Percentiles rank a stretch among this genome's conserved stretches.
These are phyloP conservation scores for Physeter macrocephalus DNA, from an alignment of 2,113 vertebrate species.

Conservation along the genomic window DNA sequence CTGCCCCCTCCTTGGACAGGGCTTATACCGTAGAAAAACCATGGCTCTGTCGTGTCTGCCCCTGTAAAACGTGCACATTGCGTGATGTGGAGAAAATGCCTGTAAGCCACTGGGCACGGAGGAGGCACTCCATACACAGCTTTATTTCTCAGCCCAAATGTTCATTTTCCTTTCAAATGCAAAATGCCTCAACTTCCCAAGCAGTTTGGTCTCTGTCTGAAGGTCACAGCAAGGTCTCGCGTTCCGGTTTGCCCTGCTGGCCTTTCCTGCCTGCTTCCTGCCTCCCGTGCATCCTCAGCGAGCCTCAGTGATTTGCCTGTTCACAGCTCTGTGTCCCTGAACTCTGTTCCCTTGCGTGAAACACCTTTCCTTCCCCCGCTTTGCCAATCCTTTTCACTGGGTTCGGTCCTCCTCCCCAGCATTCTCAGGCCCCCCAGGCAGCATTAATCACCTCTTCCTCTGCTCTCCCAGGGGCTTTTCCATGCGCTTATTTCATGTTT, in stretches of 20 bases:
- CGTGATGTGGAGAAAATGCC: background rate
- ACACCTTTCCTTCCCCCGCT: background rate
- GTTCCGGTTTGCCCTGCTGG: background rate
- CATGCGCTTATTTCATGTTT: background rate
- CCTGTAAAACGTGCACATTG: background rate
- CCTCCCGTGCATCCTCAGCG: background rate
- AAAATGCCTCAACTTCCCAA: background rate
- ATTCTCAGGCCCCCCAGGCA: background rate
- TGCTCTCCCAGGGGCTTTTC: background rate
- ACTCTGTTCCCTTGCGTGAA: background rate
- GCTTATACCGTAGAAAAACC: background rate
- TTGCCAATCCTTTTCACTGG: background rate
- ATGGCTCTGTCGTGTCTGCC: background rate
- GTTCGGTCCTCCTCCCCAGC: background rate
- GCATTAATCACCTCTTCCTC: background rate
- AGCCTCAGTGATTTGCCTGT: background rate
- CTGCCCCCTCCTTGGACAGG: background rate
- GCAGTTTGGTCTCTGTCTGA: background rate
- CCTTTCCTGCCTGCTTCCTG: conserved; percentile 42
- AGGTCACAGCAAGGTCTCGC: conserved; percentile 22
- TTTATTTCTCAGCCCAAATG: background rate
- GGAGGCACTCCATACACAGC: background rate
- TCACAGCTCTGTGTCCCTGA: background rate
- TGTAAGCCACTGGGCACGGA: background rate
- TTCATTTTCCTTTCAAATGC: background rate